A percentile compares a stretch with the other conserved stretches of the same genome.
These are phyloP conservation scores for Trichomalopsis sarcophagae DNA, from an alignment of 1,140 invertebrate genomes.

Conservation along the genomic window DNA sequence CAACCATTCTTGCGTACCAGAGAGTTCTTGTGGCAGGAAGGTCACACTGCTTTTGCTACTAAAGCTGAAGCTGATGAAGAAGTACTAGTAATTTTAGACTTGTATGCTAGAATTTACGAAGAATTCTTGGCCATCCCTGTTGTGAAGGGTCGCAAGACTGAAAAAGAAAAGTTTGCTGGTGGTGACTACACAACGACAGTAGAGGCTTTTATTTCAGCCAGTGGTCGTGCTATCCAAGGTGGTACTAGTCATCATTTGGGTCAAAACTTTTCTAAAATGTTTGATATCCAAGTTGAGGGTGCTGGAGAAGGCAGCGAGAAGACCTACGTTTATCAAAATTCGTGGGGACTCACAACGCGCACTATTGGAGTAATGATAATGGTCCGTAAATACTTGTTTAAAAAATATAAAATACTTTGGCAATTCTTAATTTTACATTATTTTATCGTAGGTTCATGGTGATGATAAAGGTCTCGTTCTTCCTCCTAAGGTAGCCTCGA, in stretches of 20 bases:
- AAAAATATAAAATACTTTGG: not conserved
- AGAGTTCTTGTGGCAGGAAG: slow-evolving; percentile 99
- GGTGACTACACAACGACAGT: slow-evolving; percentile 98
- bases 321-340: slow-evolving; percentile 96
- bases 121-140: slow-evolving; percentile 96
- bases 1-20: slow-evolving; percentile 98
- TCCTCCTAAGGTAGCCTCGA: slow-evolving; percentile 91
- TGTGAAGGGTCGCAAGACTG: slow-evolving; percentile 95
- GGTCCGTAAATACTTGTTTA: slow-evolving; percentile 55
- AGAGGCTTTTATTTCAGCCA: slow-evolving; percentile 95
- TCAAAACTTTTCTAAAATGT: slow-evolving; percentile 99
- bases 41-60: slow-evolving; percentile 94
- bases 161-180: slow-evolving; percentile 99
- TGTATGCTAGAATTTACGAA: slow-evolving; percentile 94
- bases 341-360: slow-evolving; percentile 98
- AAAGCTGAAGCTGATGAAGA: slow-evolving; percentile 92
- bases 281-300: slow-evolving; percentile 96
- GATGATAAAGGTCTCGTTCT: slow-evolving; percentile 97
- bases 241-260: slow-evolving; percentile 98
- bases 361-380: slow-evolving; percentile 85
- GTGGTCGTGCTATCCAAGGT: slow-evolving; percentile 96
- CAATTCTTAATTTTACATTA: not conserved
- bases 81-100: slow-evolving; percentile 86
- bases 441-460: slow-evolving; percentile 85
- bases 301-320: slow-evolving; percentile 91